Evolutionary conservation across 2,113 vertebrate genomes (phyloP).

Genomic region (Microtus richardsoni): DNA sequence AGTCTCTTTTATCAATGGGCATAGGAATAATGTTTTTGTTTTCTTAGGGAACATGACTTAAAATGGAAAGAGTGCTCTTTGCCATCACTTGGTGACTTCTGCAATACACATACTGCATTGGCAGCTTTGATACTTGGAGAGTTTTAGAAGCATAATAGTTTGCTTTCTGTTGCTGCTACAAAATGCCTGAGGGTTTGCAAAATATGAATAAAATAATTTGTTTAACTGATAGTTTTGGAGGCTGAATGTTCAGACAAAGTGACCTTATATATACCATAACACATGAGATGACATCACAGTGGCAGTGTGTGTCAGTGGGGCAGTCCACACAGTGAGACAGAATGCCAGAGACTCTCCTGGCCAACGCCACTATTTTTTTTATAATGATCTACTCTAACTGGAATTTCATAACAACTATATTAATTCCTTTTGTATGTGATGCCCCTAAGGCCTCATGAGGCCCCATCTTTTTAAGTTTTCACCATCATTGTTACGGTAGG

Average conservation of each 20-base stretch:
- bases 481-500: background rate
- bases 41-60: constrained; percentile 7
- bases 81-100: background rate
- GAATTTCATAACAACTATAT: background rate
- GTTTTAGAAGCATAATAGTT: background rate
- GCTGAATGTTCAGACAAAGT: background rate
- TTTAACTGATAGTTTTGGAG: background rate
- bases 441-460: too few species aligned
- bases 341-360: background rate
- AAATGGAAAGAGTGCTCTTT: background rate
- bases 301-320: background rate
- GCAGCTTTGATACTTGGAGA: background rate
- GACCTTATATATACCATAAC: too few species aligned
- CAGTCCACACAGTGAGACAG: background rate
- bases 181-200: background rate
- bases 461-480: background rate
- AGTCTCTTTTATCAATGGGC: background rate
- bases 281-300: too few species aligned
- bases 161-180: background rate
- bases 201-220: background rate
- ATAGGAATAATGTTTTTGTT: background rate
- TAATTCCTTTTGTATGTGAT: background rate
- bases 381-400: background rate
- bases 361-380: background rate
- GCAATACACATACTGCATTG: background rate